Conservation (phyloP, 2,797 vertebrate species). For the Rachycentron canadum region DNA sequence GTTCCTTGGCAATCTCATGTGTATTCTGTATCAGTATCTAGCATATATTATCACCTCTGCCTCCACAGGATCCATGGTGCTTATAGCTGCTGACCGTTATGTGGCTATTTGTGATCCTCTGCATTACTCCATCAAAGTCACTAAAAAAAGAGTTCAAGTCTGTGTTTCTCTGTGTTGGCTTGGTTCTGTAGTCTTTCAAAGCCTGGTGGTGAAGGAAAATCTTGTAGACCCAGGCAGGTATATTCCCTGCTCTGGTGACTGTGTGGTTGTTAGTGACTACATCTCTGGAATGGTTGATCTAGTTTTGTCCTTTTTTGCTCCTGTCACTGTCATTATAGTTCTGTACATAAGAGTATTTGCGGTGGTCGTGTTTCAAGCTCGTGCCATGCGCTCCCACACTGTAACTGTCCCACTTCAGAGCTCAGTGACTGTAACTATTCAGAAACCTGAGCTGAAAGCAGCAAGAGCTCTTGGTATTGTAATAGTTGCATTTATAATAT, state of each 20-base stretch:
- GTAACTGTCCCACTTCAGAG: not conserved
- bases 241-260: slow-evolving; percentile 6
- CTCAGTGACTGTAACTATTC: not conserved
- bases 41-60: not conserved
- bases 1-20: not conserved
- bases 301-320: not conserved
- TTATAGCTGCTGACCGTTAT: slow-evolving; percentile 5
- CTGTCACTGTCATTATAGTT: not conserved
- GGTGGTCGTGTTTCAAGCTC: not conserved
- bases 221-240: slow-evolving; percentile 8
- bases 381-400: not conserved
- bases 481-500: slow-evolving; percentile 47
- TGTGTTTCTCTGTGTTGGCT: slow-evolving; percentile 35
- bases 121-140: slow-evolving; percentile 5
- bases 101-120: slow-evolving; percentile 27
- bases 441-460: slow-evolving; percentile 24
- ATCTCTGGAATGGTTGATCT: not conserved
- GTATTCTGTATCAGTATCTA: not conserved
- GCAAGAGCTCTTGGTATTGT: slow-evolving; percentile 7
- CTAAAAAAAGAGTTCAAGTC: not conserved
- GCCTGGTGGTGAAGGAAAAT: not conserved
- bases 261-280: not conserved
- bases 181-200: not conserved
- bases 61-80: slow-evolving; percentile 4
- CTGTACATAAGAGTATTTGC: slow-evolving; percentile 3